Evolutionary conservation across 2,888 invertebrate species (phyloP).

Genomic region (Cephus rjabovi): DNA sequence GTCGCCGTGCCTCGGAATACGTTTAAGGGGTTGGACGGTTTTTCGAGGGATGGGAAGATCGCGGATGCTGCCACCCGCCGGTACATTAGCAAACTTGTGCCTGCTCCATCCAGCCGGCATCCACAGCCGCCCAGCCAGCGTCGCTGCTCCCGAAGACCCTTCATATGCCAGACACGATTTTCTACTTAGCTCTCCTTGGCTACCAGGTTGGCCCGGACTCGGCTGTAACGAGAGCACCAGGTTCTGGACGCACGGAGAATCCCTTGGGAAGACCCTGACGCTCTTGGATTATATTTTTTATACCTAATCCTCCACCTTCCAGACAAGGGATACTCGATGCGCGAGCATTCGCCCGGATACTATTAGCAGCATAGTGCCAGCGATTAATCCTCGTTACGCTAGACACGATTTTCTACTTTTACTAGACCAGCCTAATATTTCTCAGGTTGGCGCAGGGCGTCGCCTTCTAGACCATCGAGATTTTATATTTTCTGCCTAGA

Average conservation of each 20-base stretch:
- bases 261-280: neutral
- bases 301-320: neutral
- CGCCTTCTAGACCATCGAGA: constrained; percentile 1
- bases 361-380: neutral
- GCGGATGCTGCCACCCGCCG: neutral
- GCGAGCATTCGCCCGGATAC: neutral
- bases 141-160: constrained; percentile 30
- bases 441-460: neutral
- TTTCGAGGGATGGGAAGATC: neutral
- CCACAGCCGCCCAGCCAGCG: neutral
- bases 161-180: constrained; percentile 65
- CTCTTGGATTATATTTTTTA: constrained; percentile 7
- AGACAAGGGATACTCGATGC: neutral
- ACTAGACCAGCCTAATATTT: neutral
- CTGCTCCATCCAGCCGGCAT: neutral
- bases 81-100: neutral
- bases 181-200: constrained; percentile 55
- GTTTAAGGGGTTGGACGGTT: constrained; percentile 7
- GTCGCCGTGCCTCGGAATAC: constrained; percentile 17
- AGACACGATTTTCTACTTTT: constrained; percentile 26
- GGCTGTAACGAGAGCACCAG: neutral
- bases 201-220: neutral
- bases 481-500: constrained; percentile 19
- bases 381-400: constrained; percentile 10
- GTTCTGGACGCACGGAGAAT: neutral